phyloP scores from a whole-genome alignment of 2,113 vertebrate species.

The Myocastor coypus region DNA sequence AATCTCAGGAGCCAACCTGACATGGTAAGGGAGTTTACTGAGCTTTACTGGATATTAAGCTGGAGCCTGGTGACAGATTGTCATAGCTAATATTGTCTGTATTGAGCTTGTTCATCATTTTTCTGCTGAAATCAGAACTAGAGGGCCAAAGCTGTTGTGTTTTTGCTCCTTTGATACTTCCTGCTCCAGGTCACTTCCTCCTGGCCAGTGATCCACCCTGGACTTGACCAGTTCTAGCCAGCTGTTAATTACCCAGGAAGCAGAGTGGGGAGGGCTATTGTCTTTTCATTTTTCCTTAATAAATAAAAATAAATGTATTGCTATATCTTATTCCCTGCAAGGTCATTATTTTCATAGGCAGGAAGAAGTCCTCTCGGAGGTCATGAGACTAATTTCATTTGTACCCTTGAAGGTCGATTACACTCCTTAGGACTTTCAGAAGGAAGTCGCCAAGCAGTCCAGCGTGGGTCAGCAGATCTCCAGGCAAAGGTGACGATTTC shows the following conservation, averaged over 20 bases:
- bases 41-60: background rate
- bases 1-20: background rate
- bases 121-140: slow-evolving; percentile 13
- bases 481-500: background rate
- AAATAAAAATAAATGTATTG: slow-evolving; percentile 80
- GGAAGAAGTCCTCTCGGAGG: slow-evolving; percentile 66
- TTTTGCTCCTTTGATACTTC: slow-evolving; percentile 3
- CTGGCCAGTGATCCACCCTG: slow-evolving; percentile 45
- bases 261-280: slow-evolving; percentile 53
- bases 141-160: background rate
- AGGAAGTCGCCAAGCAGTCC: background rate
- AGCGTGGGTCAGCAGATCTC: background rate
- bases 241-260: slow-evolving; percentile 72
- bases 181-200: slow-evolving; percentile 62
- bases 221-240: slow-evolving; percentile 55
- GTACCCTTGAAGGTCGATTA: slow-evolving; percentile 20
- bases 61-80: background rate
- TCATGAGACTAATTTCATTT: slow-evolving; percentile 64
- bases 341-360: slow-evolving; percentile 68
- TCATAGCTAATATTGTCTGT: background rate
- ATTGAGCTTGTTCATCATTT: background rate
- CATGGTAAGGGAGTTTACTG: background rate
- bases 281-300: slow-evolving; percentile 38
- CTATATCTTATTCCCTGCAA: slow-evolving; percentile 76
- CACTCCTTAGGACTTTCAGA: background rate